Evolutionary conservation across 2,113 vertebrate genomes (phyloP), one percentile per base, ranked within the genome.

Genomic region (Pedetes capensis): DNA sequence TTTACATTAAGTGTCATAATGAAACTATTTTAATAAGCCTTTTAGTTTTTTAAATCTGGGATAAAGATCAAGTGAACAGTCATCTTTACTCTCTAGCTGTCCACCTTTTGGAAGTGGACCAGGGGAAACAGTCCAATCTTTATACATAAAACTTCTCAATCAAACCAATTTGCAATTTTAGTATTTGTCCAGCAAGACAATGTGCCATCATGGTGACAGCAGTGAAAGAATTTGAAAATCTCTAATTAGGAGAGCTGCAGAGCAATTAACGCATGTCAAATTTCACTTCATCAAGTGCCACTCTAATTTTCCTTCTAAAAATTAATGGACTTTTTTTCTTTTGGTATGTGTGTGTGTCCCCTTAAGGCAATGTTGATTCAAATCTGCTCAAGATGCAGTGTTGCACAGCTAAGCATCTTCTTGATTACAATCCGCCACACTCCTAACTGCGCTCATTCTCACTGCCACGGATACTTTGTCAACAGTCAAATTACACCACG

Each of bases 231-330:
- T 99, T 98, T 98, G 98, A 98, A 99, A 98, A 98, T 99, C 98
- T 98, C 98, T 99, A 99, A 99, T 99, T 99, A 99, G 99, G 97
- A 98, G 99, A 99, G 98, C 98, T 99, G 99, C 97, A 94, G 98
- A 99, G 98, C 99, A 99, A 99, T 99, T 99, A 99, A 99, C 99
- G 98, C 99, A 98, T 99, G 99, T 99, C 99, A 99, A 98, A 99
- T 99, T 99, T 99, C 98, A 99, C 99, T 99, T 99, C 99, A 98
- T 99, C 99, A 99, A 99, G 99, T 99, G 99, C 98, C 99, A 99
- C 98, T 99, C 99, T 99, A 98, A 98, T 99, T 99, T 99, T 99
- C 98, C 98, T 98, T 99, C 98, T 98, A 98, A 99, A 99, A 99
- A 99, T 98, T 98, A 98, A 98, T 98, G 98, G 98, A 98, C 98